These are phyloP conservation scores for Pagetopsis macropterus DNA, from an alignment of 2,797 vertebrate species.

Conservation along the genomic window DNA sequence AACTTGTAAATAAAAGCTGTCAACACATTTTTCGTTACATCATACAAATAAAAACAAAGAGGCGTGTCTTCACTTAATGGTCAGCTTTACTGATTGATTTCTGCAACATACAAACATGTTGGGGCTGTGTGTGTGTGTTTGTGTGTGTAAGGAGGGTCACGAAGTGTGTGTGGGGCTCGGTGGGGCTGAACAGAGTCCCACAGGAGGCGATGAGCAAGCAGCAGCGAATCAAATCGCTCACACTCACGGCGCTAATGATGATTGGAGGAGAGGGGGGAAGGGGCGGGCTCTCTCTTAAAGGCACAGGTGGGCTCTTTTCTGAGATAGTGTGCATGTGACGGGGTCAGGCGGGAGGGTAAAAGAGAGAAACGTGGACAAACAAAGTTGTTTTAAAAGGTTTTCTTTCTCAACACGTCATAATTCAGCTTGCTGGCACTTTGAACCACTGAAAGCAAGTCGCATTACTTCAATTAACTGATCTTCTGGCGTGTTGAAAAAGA, in stretches of 20 bases:
- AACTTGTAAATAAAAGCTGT: conserved; percentile 12
- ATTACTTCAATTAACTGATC: background rate
- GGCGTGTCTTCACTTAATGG: conserved; percentile 65
- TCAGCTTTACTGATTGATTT: conserved; percentile 90
- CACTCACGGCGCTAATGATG: conserved; percentile 50
- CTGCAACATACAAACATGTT: conserved; percentile 88
- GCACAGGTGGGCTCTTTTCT: conserved; percentile 92
- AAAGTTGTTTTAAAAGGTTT: conserved; percentile 17
- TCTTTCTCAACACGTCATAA: background rate
- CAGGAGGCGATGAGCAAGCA: conserved; percentile 79
- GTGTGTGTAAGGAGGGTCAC: background rate
- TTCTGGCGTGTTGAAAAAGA: conserved; percentile 11
- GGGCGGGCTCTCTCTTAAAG: conserved; percentile 83
- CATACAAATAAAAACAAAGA: conserved; percentile 42
- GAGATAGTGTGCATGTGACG: conserved; percentile 79
- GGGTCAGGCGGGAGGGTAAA: conserved; percentile 73
- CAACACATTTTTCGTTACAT: background rate
- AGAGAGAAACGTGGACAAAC: conserved; percentile 29
- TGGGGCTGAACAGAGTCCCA: conserved; percentile 69
- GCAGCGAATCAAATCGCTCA: conserved; percentile 67
- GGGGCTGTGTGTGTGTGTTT: conserved; percentile 42
- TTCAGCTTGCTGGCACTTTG: conserved; percentile 5
- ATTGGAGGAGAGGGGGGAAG: conserved; percentile 47
- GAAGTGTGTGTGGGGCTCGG: background rate
- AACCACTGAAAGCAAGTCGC: conserved; percentile 1